Evolutionary conservation across 1,140 invertebrate genomes (phyloP), one percentile per base, ranked within the genome.

Genomic region (Papilio helenus): DNA sequence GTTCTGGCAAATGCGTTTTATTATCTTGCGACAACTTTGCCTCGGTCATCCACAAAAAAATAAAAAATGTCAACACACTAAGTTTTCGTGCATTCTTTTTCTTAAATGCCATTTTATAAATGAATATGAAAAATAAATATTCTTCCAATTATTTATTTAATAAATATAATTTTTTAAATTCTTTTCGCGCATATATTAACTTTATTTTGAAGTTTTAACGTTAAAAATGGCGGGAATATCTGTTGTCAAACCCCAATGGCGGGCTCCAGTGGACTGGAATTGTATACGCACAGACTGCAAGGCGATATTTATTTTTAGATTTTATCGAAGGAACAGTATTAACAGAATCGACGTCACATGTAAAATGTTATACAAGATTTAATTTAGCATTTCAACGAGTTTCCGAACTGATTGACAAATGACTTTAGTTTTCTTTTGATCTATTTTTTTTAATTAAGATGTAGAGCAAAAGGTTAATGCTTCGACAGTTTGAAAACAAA

Each of bases 271-370:
- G 74, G 46, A 88, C 85, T 88, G 86, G 88, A 87, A 78, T 71
- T 71, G 73, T 76, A 72, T 72, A 46, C 49, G 73, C 55, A 78
- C 81, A 89, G 87, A 89, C 87, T 83, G 82, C 84, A 87, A 87
- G 88, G 85, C 88, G 86, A 84, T 81, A 68, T 72, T 73, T 89
- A 89, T 84, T 84, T 85, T 87, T 85, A 84, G 87, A 81, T 78
- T 79, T 72, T 81, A 87, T 88, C 80, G 85, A 87, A 80, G 80
- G 81, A 82, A 85, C 82, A 83, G 80, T 81, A 83, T 83, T 82
- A 81, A 81, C 80, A 29, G 10, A 51, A 61, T 72, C 74, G 79
- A 79, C 84, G 84, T 85, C 82, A 85, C 82, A 81, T 81, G 80
- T 71, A 80, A 49, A 79, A 34, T 74, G 77, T 39, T 44, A 71